These are phyloP conservation scores for Pterostichus madidus DNA, from an alignment of 2,888 invertebrate genomes.

Conservation along the genomic window DNA sequence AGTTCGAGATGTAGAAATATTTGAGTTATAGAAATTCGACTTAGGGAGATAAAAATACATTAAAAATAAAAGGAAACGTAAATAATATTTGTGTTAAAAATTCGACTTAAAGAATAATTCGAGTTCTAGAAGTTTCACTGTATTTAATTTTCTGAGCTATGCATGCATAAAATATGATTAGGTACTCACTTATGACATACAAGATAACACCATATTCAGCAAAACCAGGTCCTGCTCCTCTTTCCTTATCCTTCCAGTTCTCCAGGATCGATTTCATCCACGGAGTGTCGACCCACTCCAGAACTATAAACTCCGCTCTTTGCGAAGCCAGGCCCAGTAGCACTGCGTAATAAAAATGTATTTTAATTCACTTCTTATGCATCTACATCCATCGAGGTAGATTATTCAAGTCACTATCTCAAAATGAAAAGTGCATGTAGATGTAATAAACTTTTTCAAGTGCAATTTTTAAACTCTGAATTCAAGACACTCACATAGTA, in stretches of 20 bases:
- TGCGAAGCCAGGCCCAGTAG: constrained; percentile 96
- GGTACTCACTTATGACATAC: constrained; percentile 90
- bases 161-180: too few species aligned
- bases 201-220: constrained; percentile 91
- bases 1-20: too few species aligned
- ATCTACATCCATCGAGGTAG: neutral
- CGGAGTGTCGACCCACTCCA: constrained; percentile 88
- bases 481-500: too few species aligned
- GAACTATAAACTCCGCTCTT: constrained; percentile 89
- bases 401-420: too few species aligned
- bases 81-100: too few species aligned
- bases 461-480: too few species aligned
- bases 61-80: too few species aligned
- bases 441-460: neutral
- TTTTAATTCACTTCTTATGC: constrained; percentile 21
- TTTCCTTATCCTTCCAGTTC: constrained; percentile 88
- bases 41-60: too few species aligned
- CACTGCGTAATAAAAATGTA: constrained; percentile 79
- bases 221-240: constrained; percentile 88
- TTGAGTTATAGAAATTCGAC: too few species aligned
- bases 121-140: too few species aligned
- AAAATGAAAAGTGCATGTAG: constrained; percentile 68
- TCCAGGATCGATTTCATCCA: constrained; percentile 87
- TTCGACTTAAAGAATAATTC: too few species aligned
- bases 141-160: too few species aligned